A percentile compares a stretch with the other conserved stretches of the same genome.
These are phyloP conservation scores for Cossypha caffra DNA, from an alignment of 2,797 vertebrate genomes.

Conservation along the genomic window DNA sequence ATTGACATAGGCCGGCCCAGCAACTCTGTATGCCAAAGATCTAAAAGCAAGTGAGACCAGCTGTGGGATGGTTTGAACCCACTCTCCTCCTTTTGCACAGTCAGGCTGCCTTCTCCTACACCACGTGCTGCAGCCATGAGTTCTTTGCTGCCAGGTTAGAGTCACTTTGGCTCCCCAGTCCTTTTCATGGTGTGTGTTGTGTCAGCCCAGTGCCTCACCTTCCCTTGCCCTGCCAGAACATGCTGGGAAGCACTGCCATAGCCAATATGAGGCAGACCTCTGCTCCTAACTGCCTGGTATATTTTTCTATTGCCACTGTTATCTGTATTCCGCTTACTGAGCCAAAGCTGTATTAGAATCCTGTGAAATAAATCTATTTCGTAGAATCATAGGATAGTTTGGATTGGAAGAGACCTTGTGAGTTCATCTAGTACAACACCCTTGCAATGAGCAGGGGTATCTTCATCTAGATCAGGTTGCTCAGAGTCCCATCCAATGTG, in stretches of 20 bases:
- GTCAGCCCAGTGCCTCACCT: not conserved
- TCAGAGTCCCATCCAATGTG: not conserved
- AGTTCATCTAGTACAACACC: not conserved
- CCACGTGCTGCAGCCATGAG: accelerated
- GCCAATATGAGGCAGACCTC: not conserved
- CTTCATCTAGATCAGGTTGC: not conserved
- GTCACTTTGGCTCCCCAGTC: not conserved
- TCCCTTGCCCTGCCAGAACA: accelerated
- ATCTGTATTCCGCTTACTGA: not conserved
- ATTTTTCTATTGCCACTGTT: not conserved
- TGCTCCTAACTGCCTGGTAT: not conserved
- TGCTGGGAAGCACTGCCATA: not conserved
- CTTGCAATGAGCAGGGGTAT: not conserved
- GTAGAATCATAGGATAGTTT: not conserved
- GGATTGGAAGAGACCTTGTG: not conserved
- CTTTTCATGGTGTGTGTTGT: accelerated
- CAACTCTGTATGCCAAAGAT: not conserved
- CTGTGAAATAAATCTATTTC: not conserved
- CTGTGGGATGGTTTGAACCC: accelerated
- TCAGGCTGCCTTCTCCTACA: not conserved
- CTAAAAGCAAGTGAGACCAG: not conserved
- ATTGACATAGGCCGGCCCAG: not conserved
- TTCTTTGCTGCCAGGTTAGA: not conserved
- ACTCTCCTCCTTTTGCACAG: not conserved
- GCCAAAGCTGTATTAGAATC: not conserved